Conservation (phyloP, 2,888 invertebrate genomes). For the Conomelus anceps region DNA sequence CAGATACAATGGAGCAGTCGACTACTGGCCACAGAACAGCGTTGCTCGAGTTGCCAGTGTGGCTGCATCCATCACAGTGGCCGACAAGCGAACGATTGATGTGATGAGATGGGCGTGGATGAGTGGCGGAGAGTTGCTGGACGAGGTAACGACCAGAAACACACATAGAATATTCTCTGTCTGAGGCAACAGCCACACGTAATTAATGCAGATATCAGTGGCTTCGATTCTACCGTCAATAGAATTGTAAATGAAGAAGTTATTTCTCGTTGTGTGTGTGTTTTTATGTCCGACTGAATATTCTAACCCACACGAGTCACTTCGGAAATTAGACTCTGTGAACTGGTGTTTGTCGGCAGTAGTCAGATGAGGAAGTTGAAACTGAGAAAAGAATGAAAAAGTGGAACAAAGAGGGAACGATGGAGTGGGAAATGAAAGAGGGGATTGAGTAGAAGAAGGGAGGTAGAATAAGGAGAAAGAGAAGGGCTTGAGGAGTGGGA, state of each 20-base stretch:
- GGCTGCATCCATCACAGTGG: not conserved
- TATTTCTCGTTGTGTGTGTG: not conserved
- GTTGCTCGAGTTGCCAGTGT: not conserved
- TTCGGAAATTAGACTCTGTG: no score
- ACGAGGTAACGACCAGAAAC: not conserved
- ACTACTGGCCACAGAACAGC: not conserved
- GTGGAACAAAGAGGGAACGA: not conserved
- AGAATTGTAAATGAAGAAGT: not conserved
- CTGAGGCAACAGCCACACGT: not conserved
- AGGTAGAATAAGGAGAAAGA: not conserved
- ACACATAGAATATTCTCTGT: no score
- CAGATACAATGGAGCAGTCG: not conserved
- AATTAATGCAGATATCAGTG: not conserved
- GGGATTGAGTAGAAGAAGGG: not conserved
- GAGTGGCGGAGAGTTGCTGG: not conserved
- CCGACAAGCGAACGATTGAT: not conserved
- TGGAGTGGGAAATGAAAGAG: not conserved
- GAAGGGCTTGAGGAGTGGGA: not conserved
- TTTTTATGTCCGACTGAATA: not conserved
- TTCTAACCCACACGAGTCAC: not conserved
- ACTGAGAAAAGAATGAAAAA: not conserved
- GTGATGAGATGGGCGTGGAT: not conserved
- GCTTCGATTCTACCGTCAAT: not conserved
- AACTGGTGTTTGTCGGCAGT: not conserved
- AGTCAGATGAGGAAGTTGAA: not conserved